phyloP scores from a whole-genome alignment of 2,797 vertebrate genomes.

The Echiichthys vipera region DNA sequence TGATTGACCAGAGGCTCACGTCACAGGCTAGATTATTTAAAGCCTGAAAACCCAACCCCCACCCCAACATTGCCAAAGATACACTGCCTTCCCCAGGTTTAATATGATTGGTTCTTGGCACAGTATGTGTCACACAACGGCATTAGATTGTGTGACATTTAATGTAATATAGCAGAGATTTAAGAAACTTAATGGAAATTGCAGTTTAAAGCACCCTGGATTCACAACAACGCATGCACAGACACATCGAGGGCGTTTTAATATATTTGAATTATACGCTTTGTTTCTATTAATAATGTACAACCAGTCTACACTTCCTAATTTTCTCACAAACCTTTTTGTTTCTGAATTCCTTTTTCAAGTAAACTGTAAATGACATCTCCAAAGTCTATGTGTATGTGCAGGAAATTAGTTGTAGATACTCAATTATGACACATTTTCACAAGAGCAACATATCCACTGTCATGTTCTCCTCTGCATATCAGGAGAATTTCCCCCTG shows the following conservation, averaged over 20 bases:
- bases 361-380: background rate
- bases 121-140: background rate
- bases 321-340: background rate
- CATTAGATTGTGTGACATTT: background rate
- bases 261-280: too few relatives aligned
- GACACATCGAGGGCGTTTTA: background rate
- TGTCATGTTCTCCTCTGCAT: too few relatives aligned
- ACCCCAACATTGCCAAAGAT: too few relatives aligned
- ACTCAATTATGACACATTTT: background rate
- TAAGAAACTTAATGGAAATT: too few relatives aligned
- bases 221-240: background rate
- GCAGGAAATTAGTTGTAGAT: background rate
- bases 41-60: too few relatives aligned
- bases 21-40: too few relatives aligned
- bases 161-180: background rate
- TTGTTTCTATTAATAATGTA: background rate
- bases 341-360: background rate
- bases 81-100: too few relatives aligned
- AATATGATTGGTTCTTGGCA: background rate
- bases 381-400: background rate
- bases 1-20: too few relatives aligned
- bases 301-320: background rate
- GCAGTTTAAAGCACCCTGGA: too few relatives aligned
- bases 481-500: too few relatives aligned
- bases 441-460: background rate